These are phyloP conservation scores for Plutella xylostella DNA, from an alignment of 2,888 invertebrate genomes.

Conservation along the genomic window DNA sequence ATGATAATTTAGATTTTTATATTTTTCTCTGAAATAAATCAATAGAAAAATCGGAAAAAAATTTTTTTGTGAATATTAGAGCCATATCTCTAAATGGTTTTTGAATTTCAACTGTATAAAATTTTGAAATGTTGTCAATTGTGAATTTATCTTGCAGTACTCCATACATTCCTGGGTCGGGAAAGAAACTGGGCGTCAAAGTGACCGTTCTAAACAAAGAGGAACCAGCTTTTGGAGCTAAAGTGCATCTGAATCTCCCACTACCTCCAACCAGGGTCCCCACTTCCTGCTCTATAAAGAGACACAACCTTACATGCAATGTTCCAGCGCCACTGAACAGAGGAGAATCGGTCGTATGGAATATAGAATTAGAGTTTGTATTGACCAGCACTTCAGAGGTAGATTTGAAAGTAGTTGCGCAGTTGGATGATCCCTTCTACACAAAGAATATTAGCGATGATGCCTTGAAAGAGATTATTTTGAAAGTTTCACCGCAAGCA, in stretches of 20 bases:
- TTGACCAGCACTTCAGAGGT: constrained; percentile 25
- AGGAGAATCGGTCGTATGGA: constrained; percentile 32
- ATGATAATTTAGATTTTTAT: too few species aligned
- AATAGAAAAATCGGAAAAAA: too few species aligned
- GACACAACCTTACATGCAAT: constrained; percentile 35
- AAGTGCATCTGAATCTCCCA: constrained; percentile 37
- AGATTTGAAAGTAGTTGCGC: constrained; percentile 29
- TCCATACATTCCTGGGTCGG: constrained; percentile 42
- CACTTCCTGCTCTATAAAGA: constrained; percentile 36
- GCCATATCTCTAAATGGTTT: too few species aligned
- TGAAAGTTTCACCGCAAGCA: constrained; percentile 33
- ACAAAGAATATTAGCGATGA: constrained; percentile 32
- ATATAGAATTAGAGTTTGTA: constrained; percentile 47
- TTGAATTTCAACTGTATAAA: too few species aligned
- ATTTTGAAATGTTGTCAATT: too few species aligned
- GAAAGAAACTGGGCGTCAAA: constrained; percentile 36
- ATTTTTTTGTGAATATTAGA: too few species aligned
- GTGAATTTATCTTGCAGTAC: constrained; percentile 24
- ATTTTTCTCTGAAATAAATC: too few species aligned
- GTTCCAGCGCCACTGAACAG: constrained; percentile 43
- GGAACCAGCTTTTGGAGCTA: constrained; percentile 54
- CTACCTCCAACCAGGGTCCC: constrained; percentile 42
- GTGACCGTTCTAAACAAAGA: constrained; percentile 39
- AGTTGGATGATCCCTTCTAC: constrained; percentile 35
- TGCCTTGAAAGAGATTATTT: constrained; percentile 23